Evolutionary conservation across 2,113 vertebrate species (phyloP), one percentile per base, ranked within the genome.

Genomic region (Elgaria multicarinata): DNA sequence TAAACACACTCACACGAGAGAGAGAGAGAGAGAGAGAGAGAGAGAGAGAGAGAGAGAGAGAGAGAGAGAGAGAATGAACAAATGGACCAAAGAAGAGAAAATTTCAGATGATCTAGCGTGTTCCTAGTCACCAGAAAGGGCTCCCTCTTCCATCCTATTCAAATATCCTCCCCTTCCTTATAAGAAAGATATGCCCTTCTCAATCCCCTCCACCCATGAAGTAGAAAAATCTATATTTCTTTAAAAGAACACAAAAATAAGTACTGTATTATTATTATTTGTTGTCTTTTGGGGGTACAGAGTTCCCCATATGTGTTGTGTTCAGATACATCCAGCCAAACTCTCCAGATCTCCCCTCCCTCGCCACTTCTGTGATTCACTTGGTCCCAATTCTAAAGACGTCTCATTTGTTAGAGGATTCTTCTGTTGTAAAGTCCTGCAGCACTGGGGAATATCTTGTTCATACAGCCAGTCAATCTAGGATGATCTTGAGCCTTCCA

Each of bases 171-270:
- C 50, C 87, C 90, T 85, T 85, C 14, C 55, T 53, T 87, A 86
- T 76, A 88, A 89, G 90, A 89, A 86, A 91, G 39, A 88, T 36
- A 33, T 39, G 72, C 58, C 2, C 0, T 85, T 86, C 88, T 90
- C 91, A 58, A 78, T 78, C 53, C 81, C 88, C 42, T 84, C 87
- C 66, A 72, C 72, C 1, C n/a, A 67, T 28, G 16, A 87, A 87
- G 10, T 79, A 92, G 14, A 50, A 36, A 74, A 93, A 84, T 92
- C 92, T 83, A 92, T 91, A 93, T 94, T 96, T 93, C 36, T 83
- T 92, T 90, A 89, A 67, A 69, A 83, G 93, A 94, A 92, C 96
- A 95, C 93, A 95, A 96, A 97, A 96, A 94, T 93, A 95, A 93
- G 89, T 91, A 93, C 46, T 85, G 87, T 93, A 92, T 90, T 93